Percentiles rank a stretch among this genome's conserved stretches.
phyloP scores from a whole-genome alignment of 1,140 invertebrate genomes.

The Tetramorium parvispinum region DNA sequence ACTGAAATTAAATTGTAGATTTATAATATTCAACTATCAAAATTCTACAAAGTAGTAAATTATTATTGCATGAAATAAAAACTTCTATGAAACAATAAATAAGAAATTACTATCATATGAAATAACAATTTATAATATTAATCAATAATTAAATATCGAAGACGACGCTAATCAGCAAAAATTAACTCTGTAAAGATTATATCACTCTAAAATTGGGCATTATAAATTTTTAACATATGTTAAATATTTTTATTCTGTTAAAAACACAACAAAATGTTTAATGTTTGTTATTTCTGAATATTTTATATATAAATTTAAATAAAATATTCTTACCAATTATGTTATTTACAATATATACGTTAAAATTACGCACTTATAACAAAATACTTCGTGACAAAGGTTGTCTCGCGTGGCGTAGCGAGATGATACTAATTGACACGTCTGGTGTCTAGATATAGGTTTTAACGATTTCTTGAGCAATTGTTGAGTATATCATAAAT shows the following conservation, averaged over 20 bases:
- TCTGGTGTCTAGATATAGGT: not conserved
- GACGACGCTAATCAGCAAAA: too few relatives aligned
- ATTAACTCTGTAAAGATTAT: too few relatives aligned
- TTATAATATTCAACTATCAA: not conserved
- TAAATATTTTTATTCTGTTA: too few relatives aligned
- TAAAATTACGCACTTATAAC: not conserved
- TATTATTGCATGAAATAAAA: not conserved
- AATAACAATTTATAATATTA: too few relatives aligned
- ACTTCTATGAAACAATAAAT: too few relatives aligned
- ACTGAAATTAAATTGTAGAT: not conserved
- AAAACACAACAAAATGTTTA: not conserved
- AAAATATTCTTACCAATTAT: slow-evolving; percentile 15
- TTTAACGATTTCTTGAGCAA: not conserved
- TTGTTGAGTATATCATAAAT: not conserved
- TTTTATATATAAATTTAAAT: not conserved
- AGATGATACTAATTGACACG: not conserved
- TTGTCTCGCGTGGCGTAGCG: not conserved
- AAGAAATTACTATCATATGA: too few relatives aligned
- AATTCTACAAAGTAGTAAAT: not conserved
- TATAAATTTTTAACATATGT: too few relatives aligned
- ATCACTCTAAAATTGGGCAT: too few relatives aligned
- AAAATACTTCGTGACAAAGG: not conserved
- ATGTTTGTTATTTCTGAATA: not conserved
- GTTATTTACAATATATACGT: not conserved
- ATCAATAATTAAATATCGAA: too few relatives aligned